Base-by-base conservation (phyloP, 1,140 invertebrate genomes). In the Drosophila sulfurigaster region DNA sequence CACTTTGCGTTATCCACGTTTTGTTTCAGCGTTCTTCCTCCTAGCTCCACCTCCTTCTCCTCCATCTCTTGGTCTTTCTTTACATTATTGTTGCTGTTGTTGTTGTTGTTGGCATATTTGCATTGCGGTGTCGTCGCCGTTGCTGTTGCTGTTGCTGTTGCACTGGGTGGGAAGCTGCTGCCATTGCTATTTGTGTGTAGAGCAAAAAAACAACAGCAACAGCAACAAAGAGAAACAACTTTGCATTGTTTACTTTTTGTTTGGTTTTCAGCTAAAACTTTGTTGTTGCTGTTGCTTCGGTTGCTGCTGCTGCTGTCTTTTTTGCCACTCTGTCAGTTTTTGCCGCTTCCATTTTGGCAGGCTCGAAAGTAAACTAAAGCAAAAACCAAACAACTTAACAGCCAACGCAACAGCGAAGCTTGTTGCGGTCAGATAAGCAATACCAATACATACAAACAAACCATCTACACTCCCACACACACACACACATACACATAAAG, bases 241-340 rank as follows among this genome's bases (percentile, higher is more conserved):
- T 76, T 79, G 76, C 60, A 83, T 82, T 82, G 81, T 82, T 83
- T 83, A 83, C 76, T 73, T 83, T 82, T 82, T 79, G 76, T 73
- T 83, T 83, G 68, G 63, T 66, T 82, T 71, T 82, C 49, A 70
- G 72, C 72, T 75, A 70, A 69, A 75, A 75, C 72, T 75, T 75
- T 75, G 56, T 72, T 77, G 65, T 66, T 75, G 28, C 35, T 38
- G 35, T 10, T 10, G 35, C 30, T 32, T 25, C 20, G 20, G 30
- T 10, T 10, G 35, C 35, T 38, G 35, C 35, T 77, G 65, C 57
- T 75, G 28, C 56, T 58, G 60, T 41, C 38, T 28, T 75, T 66
- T 51, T 67, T 64, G 60, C 74, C 58, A 38, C 62, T 66, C 62
- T 65, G 48, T 75, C 57, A 73, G 63, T 82, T 63, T 60, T 58